phyloP scores from a whole-genome alignment of 2,113 vertebrate species.

The Megatriorchis doriae region DNA sequence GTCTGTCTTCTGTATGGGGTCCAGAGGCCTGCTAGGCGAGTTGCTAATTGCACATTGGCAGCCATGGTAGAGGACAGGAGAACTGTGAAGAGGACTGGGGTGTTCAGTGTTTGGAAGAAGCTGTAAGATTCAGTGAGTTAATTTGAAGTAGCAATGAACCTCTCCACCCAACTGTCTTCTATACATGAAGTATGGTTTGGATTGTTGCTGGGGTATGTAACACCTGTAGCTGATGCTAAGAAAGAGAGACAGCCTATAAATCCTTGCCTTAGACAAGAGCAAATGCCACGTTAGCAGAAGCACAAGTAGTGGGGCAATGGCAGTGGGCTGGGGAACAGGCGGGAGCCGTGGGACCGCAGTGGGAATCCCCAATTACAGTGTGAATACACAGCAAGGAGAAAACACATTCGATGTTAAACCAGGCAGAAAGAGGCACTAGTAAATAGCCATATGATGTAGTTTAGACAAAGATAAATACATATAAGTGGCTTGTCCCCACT shows the following conservation, averaged over 20 bases:
- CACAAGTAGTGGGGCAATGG: neutral
- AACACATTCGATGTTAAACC: accelerated
- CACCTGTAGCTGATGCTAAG: neutral
- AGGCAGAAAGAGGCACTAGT: neutral
- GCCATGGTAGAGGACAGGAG: neutral
- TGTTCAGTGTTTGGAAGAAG: neutral
- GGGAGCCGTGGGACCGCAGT: neutral
- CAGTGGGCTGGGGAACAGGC: neutral
- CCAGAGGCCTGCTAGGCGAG: neutral
- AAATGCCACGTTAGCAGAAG: neutral
- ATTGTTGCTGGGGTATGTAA: neutral
- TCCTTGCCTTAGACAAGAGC: neutral
- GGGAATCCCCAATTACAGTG: accelerated
- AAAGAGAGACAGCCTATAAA: neutral
- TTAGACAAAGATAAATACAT: neutral
- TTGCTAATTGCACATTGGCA: neutral
- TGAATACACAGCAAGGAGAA: neutral
- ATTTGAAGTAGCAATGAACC: neutral
- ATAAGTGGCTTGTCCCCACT: neutral
- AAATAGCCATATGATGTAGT: neutral
- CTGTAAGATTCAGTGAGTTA: neutral
- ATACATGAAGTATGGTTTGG: neutral
- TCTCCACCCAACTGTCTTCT: neutral
- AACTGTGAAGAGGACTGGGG: neutral
- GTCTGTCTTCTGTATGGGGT: neutral